Conservation (phyloP, 2,113 vertebrate genomes). For the human region GRCh38 chrX:91884001-91884500, state of each 20-base stretch:
- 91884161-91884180: no score
- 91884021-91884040: no score
- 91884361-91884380: not conserved
- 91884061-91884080: no score
- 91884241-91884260: conserved; percentile 69
- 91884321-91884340: conserved; percentile 73
- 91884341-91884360: not conserved
- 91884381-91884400: not conserved
- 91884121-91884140: no score
- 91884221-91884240: conserved; percentile 78
- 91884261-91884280: conserved; percentile 79
- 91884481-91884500: not conserved
- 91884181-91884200: no score
- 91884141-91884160: no score
- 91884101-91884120: no score
- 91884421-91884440: not conserved
- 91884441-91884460: conserved; percentile 33
- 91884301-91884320: conserved; percentile 82
- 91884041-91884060: no score
- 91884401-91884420: not conserved
- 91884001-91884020: no score
- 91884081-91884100: no score
- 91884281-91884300: conserved; percentile 73
- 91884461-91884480: not conserved
- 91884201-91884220: no score